Conservation (phyloP, 1,140 invertebrate species). For the Drosophila littoralis region DNA sequence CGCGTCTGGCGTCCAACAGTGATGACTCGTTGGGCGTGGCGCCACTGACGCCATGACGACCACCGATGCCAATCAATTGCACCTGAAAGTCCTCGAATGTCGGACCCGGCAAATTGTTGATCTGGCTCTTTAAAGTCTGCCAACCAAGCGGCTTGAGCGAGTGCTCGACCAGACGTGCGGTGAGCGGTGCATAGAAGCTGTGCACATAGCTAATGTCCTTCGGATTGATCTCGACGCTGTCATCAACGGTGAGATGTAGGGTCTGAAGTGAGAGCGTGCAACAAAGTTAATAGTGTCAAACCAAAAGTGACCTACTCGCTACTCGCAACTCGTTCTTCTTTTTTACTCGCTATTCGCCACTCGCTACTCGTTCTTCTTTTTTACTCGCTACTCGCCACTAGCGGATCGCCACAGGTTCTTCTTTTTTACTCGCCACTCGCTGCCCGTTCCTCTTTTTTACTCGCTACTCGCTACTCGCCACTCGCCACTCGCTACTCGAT, state of each 20-base stretch:
- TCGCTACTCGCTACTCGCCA: too few relatives aligned
- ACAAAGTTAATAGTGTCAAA: not conserved
- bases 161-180: constrained; percentile 93
- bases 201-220: constrained; percentile 97
- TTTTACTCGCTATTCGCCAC: not conserved
- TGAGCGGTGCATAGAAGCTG: constrained; percentile 97
- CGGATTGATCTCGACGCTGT: constrained; percentile 92
- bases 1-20: constrained; percentile 88
- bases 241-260: constrained; percentile 93
- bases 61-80: constrained; percentile 85
- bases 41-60: constrained; percentile 84
- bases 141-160: constrained; percentile 90
- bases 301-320: not conserved
- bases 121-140: constrained; percentile 87
- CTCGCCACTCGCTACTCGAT: too few relatives aligned
- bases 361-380: too few relatives aligned
- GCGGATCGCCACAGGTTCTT: too few relatives aligned
- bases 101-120: constrained; percentile 86
- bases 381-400: too few relatives aligned
- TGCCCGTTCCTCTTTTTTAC: too few relatives aligned
- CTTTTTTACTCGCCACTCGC: too few relatives aligned
- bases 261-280: constrained; percentile 84
- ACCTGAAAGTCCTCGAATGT: constrained; percentile 87
- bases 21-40: constrained; percentile 88
- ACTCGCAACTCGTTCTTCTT: too few relatives aligned